These are phyloP conservation scores for Albula goreensis DNA, from an alignment of 2,113 vertebrate genomes.

Conservation along the genomic window DNA sequence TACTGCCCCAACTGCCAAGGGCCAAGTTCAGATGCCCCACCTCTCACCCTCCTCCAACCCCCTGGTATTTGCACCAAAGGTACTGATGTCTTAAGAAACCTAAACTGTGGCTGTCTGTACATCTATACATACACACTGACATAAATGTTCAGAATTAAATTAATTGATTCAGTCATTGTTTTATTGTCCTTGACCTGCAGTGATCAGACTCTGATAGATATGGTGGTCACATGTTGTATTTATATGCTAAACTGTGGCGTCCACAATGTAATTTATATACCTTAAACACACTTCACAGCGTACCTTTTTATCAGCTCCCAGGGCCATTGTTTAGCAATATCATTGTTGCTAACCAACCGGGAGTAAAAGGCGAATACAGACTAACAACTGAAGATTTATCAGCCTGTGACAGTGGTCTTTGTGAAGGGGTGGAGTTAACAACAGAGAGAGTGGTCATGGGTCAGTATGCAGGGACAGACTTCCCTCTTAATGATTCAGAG, in stretches of 20 bases:
- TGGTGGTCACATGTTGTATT: neutral
- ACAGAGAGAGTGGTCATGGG: neutral
- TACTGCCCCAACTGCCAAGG: no score
- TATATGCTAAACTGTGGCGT: no score
- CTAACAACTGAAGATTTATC: slow-evolving; percentile 1
- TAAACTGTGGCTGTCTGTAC: no score
- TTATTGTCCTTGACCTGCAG: neutral
- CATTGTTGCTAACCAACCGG: neutral
- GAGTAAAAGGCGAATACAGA: neutral
- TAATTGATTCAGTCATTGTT: no score
- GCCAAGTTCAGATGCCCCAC: no score
- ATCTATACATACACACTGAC: no score
- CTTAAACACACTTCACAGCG: neutral
- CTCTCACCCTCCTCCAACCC: no score
- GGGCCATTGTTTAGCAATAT: neutral
- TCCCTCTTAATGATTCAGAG: neutral
- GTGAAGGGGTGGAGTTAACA: neutral
- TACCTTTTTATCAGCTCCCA: neutral
- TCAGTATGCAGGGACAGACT: neutral
- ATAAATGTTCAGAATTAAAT: no score
- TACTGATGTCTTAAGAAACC: no score
- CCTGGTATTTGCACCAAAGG: no score
- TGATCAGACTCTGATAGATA: neutral
- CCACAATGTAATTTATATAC: no score
- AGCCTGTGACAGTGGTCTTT: neutral